Percentiles rank a stretch among this genome's conserved stretches.
These are phyloP conservation scores for Graptemys geographica DNA, from an alignment of 2,797 vertebrate species.

Conservation along the genomic window DNA sequence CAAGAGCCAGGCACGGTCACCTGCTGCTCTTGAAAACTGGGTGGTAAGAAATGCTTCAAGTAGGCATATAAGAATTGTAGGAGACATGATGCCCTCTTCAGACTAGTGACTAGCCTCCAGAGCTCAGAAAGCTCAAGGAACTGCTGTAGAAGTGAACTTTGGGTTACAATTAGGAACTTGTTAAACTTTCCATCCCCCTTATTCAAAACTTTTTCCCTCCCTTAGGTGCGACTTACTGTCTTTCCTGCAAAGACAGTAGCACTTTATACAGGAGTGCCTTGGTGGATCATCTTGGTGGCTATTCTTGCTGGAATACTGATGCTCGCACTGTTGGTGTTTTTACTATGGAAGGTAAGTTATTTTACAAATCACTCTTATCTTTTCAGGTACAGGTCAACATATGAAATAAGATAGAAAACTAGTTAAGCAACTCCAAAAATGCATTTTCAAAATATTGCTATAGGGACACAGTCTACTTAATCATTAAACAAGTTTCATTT, in stretches of 20 bases:
- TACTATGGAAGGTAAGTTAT: conserved; percentile 95
- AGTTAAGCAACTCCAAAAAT: not conserved
- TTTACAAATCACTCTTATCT: not conserved
- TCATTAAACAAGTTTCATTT: not conserved
- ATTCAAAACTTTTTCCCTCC: not conserved
- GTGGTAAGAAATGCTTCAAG: not conserved
- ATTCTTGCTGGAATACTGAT: conserved; percentile 93
- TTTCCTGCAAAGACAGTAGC: conserved; percentile 89
- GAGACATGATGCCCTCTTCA: not conserved
- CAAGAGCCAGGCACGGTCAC: not conserved
- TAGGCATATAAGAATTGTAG: not conserved
- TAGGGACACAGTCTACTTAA: not conserved
- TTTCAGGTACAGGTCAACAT: not conserved
- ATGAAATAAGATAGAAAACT: not conserved
- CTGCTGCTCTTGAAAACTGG: not conserved
- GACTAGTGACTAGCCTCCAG: not conserved
- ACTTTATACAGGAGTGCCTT: conserved; percentile 89
- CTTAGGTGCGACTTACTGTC: conserved; percentile 90
- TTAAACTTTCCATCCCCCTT: not conserved
- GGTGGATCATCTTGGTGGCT: conserved; percentile 97
- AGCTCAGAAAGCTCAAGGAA: not conserved
- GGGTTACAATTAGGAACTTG: not conserved
- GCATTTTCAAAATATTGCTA: not conserved
- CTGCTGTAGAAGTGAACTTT: not conserved
- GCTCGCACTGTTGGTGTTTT: conserved; percentile 91